Evolutionary conservation across 92 coral and sea anemone genomes (phyloP).

Genomic region (Zoanthus solanderi): DNA sequence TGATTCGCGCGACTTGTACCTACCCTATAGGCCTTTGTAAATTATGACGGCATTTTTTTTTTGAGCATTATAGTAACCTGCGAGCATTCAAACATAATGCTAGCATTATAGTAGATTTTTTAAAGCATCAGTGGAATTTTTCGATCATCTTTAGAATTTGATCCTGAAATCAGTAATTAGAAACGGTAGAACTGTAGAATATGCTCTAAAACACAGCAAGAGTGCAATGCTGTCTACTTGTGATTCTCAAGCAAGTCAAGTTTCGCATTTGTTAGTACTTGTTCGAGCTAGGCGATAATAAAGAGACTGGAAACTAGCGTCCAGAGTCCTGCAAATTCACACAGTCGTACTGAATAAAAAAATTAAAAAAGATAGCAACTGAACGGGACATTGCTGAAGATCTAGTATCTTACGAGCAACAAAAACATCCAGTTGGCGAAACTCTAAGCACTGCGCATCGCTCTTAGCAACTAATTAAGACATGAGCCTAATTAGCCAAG

Average conservation of each 20-base stretch:
- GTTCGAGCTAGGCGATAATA: slow-evolving; percentile 18
- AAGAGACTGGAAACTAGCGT: slow-evolving; percentile 20
- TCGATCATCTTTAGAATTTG: not conserved
- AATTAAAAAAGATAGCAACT: too few species aligned
- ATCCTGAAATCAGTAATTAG: too few species aligned
- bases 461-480: too few species aligned
- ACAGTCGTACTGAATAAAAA: slow-evolving; percentile 21
- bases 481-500: too few species aligned
- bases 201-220: not conserved
- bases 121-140: not conserved
- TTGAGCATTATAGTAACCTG: too few species aligned
- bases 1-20: slow-evolving; percentile 2
- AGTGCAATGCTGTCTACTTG: not conserved
- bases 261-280: not conserved
- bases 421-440: too few species aligned
- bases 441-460: too few species aligned
- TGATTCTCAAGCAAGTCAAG: not conserved
- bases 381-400: too few species aligned
- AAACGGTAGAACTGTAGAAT: too few species aligned
- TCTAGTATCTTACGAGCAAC: too few species aligned
- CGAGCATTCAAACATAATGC: too few species aligned
- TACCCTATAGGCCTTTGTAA: not conserved
- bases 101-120: too few species aligned
- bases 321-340: slow-evolving; percentile 8
- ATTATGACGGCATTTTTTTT: not conserved